These are phyloP conservation scores for Orchesellides sinensis DNA, from an alignment of 2,888 invertebrate genomes.

Conservation along the genomic window DNA sequence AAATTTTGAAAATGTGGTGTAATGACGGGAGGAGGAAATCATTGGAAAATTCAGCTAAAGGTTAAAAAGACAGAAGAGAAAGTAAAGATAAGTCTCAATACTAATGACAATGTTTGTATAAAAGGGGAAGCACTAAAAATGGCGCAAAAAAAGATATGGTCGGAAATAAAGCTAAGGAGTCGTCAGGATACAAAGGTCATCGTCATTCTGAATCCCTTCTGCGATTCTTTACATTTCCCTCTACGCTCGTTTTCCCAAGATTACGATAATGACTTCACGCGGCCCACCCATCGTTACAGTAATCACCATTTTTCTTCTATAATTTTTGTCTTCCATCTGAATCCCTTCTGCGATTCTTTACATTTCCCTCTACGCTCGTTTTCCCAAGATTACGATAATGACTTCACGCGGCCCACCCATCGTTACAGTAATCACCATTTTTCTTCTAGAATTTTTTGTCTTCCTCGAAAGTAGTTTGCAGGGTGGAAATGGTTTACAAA, in stretches of 20 bases:
- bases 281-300: conserved; percentile 49
- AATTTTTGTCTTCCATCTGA: background rate
- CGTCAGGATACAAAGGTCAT: conserved; percentile 39
- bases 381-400: background rate
- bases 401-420: no score
- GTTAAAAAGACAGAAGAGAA: background rate
- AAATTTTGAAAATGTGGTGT: background rate
- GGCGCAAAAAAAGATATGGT: background rate
- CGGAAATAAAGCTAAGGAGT: conserved; percentile 20
- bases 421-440: background rate
- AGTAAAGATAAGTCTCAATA: background rate
- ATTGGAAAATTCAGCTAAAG: conserved; percentile 25
- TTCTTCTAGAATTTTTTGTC: background rate
- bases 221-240: conserved; percentile 6
- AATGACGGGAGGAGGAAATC: conserved; percentile 41
- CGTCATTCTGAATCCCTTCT: conserved; percentile 7
- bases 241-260: conserved; percentile 27
- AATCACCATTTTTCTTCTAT: conserved; percentile 42
- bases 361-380: background rate
- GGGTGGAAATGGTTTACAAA: background rate
- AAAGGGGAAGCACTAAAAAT: background rate
- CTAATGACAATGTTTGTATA: conserved; percentile 19
- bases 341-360: background rate
- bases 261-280: conserved; percentile 35
- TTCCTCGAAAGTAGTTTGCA: background rate